Conservation (phyloP, 2,113 vertebrate genomes). For the Micronycteris hirsuta region DNA sequence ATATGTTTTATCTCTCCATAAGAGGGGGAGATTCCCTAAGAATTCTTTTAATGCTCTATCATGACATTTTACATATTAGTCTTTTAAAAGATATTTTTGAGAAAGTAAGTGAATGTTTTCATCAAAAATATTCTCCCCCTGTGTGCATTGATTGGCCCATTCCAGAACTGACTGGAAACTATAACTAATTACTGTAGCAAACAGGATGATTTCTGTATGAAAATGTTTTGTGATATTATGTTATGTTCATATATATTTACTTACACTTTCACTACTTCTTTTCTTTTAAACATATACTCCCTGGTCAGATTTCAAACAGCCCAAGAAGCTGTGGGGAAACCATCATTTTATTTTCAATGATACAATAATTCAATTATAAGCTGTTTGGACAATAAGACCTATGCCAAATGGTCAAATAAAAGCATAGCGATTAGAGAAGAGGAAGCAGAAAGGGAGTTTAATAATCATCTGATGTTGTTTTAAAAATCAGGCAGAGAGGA, state of each 20-base stretch:
- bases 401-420: not conserved
- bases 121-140: not conserved
- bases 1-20: not conserved
- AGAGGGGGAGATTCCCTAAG: not conserved
- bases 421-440: not conserved
- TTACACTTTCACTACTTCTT: not conserved
- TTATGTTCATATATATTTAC: not conserved
- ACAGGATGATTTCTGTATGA: not conserved
- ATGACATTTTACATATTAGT: not conserved
- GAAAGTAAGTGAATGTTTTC: not conserved
- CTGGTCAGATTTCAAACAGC: not conserved
- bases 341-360: not conserved
- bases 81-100: not conserved
- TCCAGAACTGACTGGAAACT: not conserved
- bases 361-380: not conserved
- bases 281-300: not conserved
- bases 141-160: not conserved
- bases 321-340: not conserved
- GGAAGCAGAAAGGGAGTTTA: not conserved
- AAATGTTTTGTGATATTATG: not conserved
- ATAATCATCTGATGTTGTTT: not conserved
- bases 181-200: not conserved
- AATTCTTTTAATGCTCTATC: not conserved
- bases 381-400: not conserved
- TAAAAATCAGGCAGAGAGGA: not conserved